Evolutionary conservation across 64 coral and sea anemone species (phyloP).

Genomic region (Exaiptasia diaphana): DNA sequence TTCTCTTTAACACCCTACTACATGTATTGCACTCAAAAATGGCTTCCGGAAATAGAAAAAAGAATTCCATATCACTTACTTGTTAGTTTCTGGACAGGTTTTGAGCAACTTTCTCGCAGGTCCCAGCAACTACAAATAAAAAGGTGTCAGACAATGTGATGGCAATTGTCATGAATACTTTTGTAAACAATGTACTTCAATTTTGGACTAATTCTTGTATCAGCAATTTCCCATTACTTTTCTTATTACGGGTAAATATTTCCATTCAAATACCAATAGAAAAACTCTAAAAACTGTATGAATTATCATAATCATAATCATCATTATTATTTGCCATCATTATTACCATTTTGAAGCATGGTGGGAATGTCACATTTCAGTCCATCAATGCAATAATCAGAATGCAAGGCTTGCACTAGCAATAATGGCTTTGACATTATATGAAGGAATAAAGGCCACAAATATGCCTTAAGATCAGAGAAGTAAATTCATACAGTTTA

Average conservation of each 20-base stretch:
- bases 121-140: slow-evolving; percentile 49
- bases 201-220: not conserved
- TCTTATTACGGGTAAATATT: not conserved
- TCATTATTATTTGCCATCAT: too few species aligned
- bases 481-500: not conserved
- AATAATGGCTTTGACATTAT: not conserved
- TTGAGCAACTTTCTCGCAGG: not conserved
- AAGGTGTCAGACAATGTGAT: not conserved
- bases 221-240: not conserved
- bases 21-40: not conserved
- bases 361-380: too few species aligned
- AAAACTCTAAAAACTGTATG: not conserved
- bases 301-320: not conserved
- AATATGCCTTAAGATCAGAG: not conserved
- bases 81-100: slow-evolving; percentile 13
- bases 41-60: not conserved
- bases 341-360: too few species aligned
- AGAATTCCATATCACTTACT: slow-evolving; percentile 27
- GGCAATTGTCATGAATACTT: too few species aligned
- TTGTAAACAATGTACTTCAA: not conserved
- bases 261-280: not conserved
- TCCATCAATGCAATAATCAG: too few species aligned
- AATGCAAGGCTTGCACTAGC: too few species aligned
- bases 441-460: not conserved
- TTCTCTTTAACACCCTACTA: not conserved